A percentile compares a stretch with the other conserved stretches of the same genome.
Conservation (phyloP, 2,888 invertebrate species). For the Horisme vitalbata region DNA sequence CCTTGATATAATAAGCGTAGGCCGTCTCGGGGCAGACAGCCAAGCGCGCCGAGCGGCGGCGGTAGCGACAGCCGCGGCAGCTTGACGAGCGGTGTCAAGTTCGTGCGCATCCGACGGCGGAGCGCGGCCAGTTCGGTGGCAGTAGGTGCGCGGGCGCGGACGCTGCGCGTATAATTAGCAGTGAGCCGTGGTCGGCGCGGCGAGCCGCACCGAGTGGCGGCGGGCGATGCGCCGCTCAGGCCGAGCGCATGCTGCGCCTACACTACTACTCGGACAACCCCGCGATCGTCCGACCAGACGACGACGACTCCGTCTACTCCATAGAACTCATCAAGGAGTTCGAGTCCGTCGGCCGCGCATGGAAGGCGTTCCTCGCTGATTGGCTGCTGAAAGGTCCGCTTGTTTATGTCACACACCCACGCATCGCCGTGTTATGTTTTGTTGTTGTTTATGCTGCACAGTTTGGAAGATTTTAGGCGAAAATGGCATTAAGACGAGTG, state of each 20-base stretch:
- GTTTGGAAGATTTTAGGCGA: slow-evolving; percentile 1
- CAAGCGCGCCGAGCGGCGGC: slow-evolving; percentile 36
- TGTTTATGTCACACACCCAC: slow-evolving; percentile 63
- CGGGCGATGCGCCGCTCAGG: slow-evolving; percentile 75
- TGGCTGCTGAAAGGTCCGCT: slow-evolving; percentile 82
- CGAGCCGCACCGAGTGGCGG: slow-evolving; percentile 73
- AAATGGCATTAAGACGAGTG: too few relatives aligned
- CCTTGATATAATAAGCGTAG: slow-evolving; percentile 24
- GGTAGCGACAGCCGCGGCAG: slow-evolving; percentile 45
- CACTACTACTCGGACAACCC: slow-evolving; percentile 92
- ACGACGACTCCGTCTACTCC: slow-evolving; percentile 86
- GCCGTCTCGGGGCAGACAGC: slow-evolving; percentile 46
- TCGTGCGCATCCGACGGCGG: slow-evolving; percentile 47
- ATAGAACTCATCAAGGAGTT: slow-evolving; percentile 94
- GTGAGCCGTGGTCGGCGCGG: slow-evolving; percentile 79
- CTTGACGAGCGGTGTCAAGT: slow-evolving; percentile 48
- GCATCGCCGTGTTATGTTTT: slow-evolving; percentile 46
- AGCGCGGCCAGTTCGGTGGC: slow-evolving; percentile 25
- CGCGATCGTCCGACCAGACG: slow-evolving; percentile 85
- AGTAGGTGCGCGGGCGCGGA: slow-evolving; percentile 43
- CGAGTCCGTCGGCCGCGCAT: slow-evolving; percentile 89
- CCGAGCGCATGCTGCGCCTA: slow-evolving; percentile 89
- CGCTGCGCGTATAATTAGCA: slow-evolving; percentile 70
- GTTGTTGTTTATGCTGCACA: slow-evolving; percentile 27
- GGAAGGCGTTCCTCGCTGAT: slow-evolving; percentile 90